phyloP scores from a whole-genome alignment of 2,113 vertebrate genomes.

The Actenoides hombroni region DNA sequence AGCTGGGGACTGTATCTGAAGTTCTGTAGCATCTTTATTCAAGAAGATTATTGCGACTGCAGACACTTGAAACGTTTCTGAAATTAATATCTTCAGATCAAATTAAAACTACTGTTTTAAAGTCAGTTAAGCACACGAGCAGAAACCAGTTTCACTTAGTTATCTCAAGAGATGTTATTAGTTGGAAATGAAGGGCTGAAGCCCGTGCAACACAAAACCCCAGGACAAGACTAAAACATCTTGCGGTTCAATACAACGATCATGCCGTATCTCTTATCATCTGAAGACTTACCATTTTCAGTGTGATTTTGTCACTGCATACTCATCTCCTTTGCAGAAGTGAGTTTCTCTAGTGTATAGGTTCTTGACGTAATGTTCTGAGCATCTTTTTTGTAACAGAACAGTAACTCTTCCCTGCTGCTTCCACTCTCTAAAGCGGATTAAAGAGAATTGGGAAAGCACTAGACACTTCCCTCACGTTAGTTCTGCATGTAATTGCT shows the following conservation, averaged over 20 bases:
- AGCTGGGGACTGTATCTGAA: neutral
- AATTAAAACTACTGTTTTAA: neutral
- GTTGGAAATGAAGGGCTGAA: neutral
- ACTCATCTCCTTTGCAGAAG: neutral
- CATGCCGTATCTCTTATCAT: neutral
- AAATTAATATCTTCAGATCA: neutral
- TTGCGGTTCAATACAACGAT: neutral
- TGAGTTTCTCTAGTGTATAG: neutral
- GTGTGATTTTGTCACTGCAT: neutral
- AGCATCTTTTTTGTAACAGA: neutral
- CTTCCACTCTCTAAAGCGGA: neutral
- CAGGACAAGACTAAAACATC: neutral
- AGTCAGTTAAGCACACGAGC: neutral
- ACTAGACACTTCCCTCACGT: neutral
- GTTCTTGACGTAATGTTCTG: neutral
- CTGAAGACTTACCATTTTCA: neutral
- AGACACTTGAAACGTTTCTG: neutral
- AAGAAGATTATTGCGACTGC: neutral
- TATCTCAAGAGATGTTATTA: neutral
- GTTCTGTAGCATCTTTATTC: neutral
- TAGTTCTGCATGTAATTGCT: neutral
- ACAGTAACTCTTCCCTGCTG: neutral
- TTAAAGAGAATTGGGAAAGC: neutral
- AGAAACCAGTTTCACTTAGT: neutral
- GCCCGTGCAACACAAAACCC: neutral